Percentiles rank a stretch among this genome's conserved stretches.
These are phyloP conservation scores for Dorcus hopei DNA, from an alignment of 2,888 invertebrate species.

Conservation along the genomic window DNA sequence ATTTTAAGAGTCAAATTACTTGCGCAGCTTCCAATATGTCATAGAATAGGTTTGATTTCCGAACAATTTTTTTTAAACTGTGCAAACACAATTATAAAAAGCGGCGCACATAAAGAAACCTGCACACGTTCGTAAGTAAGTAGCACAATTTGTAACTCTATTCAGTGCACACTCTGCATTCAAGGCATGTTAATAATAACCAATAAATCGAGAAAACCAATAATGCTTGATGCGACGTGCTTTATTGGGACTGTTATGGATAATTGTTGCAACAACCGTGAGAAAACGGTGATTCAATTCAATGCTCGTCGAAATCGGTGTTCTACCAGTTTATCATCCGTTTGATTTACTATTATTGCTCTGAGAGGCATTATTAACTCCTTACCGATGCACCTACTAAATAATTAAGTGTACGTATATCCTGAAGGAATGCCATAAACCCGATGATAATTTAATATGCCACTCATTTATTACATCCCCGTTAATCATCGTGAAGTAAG, in stretches of 20 bases:
- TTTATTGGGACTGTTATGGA: not conserved
- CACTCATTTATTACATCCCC: too few relatives aligned
- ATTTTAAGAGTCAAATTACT: not conserved
- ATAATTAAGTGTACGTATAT: slow-evolving; percentile 14
- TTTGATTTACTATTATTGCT: too few relatives aligned
- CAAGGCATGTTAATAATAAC: slow-evolving; percentile 3
- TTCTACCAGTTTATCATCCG: not conserved
- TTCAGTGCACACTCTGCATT: not conserved
- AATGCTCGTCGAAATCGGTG: not conserved
- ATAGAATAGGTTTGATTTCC: not conserved
- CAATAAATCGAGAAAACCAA: slow-evolving; percentile 2
- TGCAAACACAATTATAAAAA: too few relatives aligned
- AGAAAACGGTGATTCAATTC: not conserved
- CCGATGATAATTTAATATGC: too few relatives aligned
- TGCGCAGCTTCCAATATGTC: not conserved
- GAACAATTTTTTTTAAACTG: too few relatives aligned
- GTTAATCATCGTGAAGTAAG: too few relatives aligned
- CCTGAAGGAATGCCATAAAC: too few relatives aligned
- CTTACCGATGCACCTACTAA: too few relatives aligned
- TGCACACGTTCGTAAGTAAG: slow-evolving; percentile 1
- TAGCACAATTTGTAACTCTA: slow-evolving; percentile 1
- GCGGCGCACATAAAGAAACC: not conserved
- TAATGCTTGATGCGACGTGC: not conserved
- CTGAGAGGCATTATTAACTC: too few relatives aligned
- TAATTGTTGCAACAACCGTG: slow-evolving; percentile 2